phyloP scores from a whole-genome alignment of 2,113 vertebrate species.

The Anseranas semipalmata region DNA sequence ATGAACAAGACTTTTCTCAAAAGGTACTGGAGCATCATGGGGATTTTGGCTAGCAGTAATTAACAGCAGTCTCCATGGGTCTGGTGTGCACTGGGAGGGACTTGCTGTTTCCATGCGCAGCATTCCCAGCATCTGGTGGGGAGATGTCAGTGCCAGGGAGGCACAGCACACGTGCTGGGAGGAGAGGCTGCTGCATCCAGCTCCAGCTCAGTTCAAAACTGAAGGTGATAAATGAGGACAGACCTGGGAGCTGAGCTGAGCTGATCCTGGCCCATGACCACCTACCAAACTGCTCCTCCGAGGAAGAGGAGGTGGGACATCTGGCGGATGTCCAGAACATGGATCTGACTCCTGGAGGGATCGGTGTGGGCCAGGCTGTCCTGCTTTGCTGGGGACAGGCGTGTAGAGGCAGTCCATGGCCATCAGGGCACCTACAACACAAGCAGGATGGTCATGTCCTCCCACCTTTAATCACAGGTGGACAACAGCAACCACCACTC shows the following conservation, averaged over 20 bases:
- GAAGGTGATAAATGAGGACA: not conserved
- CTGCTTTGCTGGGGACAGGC: not conserved
- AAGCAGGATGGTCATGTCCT: not conserved
- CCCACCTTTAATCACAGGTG: not conserved
- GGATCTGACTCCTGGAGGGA: constrained; percentile 54
- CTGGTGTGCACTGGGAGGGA: not conserved
- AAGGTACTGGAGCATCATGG: not conserved
- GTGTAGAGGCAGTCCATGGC: not conserved
- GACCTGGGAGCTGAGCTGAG: not conserved
- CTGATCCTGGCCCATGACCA: not conserved
- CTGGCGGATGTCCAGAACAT: not conserved
- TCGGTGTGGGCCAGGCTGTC: not conserved
- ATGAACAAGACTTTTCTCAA: not conserved
- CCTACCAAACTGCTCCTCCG: constrained; percentile 6
- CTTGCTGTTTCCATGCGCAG: not conserved
- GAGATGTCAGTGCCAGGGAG: not conserved
- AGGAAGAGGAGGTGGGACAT: constrained; percentile 57
- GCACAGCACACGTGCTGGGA: not conserved
- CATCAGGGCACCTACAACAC: not conserved
- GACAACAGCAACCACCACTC: not conserved
- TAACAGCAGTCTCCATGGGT: not conserved
- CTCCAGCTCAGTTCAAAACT: not conserved
- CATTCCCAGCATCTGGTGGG: not conserved
- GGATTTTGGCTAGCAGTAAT: not conserved
- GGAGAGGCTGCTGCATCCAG: not conserved